Conservation (phyloP, 2,888 invertebrate species). For the Caenorhabditis afra region DNA sequence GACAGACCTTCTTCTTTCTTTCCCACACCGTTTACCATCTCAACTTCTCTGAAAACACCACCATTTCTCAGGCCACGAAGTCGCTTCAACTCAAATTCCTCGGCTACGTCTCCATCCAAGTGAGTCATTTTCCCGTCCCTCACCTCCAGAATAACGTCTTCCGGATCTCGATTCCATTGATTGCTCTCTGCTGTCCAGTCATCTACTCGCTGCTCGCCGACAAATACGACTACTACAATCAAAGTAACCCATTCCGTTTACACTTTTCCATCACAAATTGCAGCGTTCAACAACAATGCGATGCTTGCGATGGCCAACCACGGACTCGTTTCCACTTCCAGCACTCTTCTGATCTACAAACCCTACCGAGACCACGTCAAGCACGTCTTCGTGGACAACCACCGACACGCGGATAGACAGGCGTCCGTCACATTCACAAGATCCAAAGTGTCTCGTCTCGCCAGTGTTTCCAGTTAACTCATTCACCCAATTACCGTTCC, state of each 20-base stretch:
- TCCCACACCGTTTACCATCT: slow-evolving; percentile 18
- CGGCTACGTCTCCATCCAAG: slow-evolving; percentile 16
- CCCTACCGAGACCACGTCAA: slow-evolving; percentile 30
- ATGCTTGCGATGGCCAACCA: slow-evolving; percentile 36
- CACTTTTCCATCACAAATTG: slow-evolving; percentile 7
- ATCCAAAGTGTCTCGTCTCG: background rate
- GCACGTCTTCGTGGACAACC: background rate
- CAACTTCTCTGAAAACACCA: background rate
- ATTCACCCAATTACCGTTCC: too few relatives aligned
- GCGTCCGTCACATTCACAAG: too few relatives aligned
- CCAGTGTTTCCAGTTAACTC: slow-evolving; percentile 1
- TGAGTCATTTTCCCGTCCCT: too few relatives aligned
- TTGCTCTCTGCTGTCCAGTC: slow-evolving; percentile 9
- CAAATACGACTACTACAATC: slow-evolving; percentile 39
- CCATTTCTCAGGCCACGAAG: slow-evolving; percentile 3
- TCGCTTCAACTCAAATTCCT: slow-evolving; percentile 30
- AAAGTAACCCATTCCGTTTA: slow-evolving; percentile 14
- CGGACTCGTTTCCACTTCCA: slow-evolving; percentile 7
- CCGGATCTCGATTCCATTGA: slow-evolving; percentile 19
- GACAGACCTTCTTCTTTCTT: slow-evolving; percentile 18
- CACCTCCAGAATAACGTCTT: background rate
- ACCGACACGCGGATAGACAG: background rate
- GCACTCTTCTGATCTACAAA: slow-evolving; percentile 30
- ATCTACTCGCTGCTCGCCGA: slow-evolving; percentile 31
- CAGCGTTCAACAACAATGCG: slow-evolving; percentile 35